These are phyloP conservation scores for Hydrozoanthus tunicans DNA, from an alignment of 64 coral and sea anemone species.

Conservation along the genomic window DNA sequence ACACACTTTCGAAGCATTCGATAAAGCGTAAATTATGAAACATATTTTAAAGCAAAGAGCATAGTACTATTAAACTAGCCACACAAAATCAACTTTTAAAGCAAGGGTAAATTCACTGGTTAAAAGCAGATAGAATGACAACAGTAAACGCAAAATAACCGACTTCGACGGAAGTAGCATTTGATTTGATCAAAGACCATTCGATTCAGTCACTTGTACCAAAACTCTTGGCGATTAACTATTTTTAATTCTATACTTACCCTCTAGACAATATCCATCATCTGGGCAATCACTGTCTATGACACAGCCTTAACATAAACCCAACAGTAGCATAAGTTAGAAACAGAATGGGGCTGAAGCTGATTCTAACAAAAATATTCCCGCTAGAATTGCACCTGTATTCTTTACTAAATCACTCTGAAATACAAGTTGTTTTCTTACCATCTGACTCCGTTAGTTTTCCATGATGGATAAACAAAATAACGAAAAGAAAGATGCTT, in stretches of 20 bases:
- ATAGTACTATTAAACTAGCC: background rate
- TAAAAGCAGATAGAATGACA: background rate
- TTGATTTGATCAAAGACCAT: constrained; percentile 36
- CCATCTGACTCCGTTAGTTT: constrained; percentile 49
- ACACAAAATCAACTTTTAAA: constrained; percentile 10
- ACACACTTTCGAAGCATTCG: background rate
- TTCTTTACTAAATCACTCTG: background rate
- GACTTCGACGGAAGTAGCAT: constrained; percentile 33
- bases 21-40: constrained; percentile 30
- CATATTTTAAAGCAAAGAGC: background rate
- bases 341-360: background rate
- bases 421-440: constrained; percentile 25
- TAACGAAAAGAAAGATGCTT: constrained; percentile 7
- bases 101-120: background rate
- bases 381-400: constrained; percentile 52
- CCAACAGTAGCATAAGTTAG: background rate
- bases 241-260: constrained; percentile 3
- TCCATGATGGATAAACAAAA: constrained; percentile 34
- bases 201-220: background rate
- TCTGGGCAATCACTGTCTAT: constrained; percentile 32
- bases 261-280: constrained; percentile 8
- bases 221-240: background rate
- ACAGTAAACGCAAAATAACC: constrained; percentile 9
- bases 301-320: constrained; percentile 23
- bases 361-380: constrained; percentile 33